Conservation (phyloP, 2,113 vertebrate genomes). For the Ibidorhyncha struthersii region DNA sequence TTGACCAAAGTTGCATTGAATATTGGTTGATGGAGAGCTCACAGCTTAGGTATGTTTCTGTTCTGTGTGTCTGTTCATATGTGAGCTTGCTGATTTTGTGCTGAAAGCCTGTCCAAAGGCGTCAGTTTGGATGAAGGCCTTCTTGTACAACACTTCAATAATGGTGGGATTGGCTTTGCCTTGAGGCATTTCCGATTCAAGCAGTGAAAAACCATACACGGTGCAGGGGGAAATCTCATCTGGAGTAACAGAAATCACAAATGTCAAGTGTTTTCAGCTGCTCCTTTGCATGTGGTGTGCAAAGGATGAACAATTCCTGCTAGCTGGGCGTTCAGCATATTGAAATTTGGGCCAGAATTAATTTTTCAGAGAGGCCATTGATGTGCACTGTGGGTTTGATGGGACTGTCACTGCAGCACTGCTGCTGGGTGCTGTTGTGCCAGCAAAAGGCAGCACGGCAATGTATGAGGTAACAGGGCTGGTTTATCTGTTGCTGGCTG, state of each 20-base stretch:
- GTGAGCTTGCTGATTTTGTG: neutral
- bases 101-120: neutral
- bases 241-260: neutral
- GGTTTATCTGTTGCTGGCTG: neutral
- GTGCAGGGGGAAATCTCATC: neutral
- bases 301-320: neutral
- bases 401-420: accelerated
- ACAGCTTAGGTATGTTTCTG: neutral
- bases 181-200: neutral
- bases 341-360: neutral
- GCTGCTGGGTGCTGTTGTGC: neutral
- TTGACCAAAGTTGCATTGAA: neutral
- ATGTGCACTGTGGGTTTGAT: neutral
- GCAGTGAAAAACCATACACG: neutral
- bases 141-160: accelerated
- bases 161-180: neutral
- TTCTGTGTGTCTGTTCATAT: accelerated
- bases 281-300: neutral
- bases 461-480: neutral
- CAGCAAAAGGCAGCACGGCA: neutral
- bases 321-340: accelerated
- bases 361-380: neutral
- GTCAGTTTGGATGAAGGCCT: neutral
- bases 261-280: neutral
- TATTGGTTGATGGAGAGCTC: neutral